Evolutionary conservation across 2,888 invertebrate genomes (phyloP), one percentile per base, ranked within the genome.

Genomic region (Tyria jacobaeae): DNA sequence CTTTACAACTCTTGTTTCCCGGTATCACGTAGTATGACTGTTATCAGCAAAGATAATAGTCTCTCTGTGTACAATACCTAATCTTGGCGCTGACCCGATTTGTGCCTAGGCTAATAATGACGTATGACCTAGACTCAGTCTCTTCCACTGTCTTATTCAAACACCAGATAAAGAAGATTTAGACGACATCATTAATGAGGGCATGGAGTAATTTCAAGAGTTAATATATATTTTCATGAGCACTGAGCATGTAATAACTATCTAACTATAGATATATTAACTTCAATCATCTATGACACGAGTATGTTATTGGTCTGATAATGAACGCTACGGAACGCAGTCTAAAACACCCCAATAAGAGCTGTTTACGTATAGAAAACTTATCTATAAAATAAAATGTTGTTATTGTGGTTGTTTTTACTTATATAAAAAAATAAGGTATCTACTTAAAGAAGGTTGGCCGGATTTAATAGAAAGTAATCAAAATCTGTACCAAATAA

Each of bases 21-120:
- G 70, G 85, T 85, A 87, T 82, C 81, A 79, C 78, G 81, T 83
- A 85, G 80, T 80, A 80, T 80, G 75, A 71, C 75, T 71, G 71
- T 80, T 80, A 81, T 85, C 82, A 84, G 78, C 63, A 74, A 76
- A 74, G 76, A 73, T 80, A 73, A 79, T 81, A 77, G 83, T 82
- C 81, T 79, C 67, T 84, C 82, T 88, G 83, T 88, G 81, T 81
- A 83, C 78, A 86, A 64, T 68, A 79, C 79, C 83, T 91, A 90
- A 91, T 90, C 89, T 90, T 73, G 75, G 84, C 74, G 84, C 81
- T 90, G 90, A 91, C 90, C 90, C 81, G 86, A 81, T 85, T 90
- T 80, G 78, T 70, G 83, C 81, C 87, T 89, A 85, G 89, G 83
- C 87, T 88, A 87, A 87, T 87, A 88, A 87, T 89, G 89, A 90